Base-by-base conservation (phyloP, 1,140 invertebrate species). In the Chelonus insularis region DNA sequence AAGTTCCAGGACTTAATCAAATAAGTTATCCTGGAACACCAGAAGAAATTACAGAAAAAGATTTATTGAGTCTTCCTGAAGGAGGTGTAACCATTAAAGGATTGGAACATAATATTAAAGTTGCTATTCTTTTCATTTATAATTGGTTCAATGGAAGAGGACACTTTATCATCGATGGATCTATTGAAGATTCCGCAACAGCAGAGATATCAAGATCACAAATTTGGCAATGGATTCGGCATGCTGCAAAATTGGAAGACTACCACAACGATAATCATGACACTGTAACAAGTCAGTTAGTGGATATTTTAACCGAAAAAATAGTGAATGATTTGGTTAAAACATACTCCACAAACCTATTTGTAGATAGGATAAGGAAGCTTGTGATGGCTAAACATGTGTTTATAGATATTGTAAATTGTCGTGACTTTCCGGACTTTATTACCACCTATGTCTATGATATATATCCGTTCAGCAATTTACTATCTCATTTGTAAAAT, bases 181-280 rank as follows among this genome's bases (percentile, higher is more conserved):
- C 83, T 25, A 85, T 91, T 43, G 89, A 91, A 71, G 89, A 91
- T 74, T 89, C 88, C 0, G 89, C 89, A 4, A 91, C 89, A 0
- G 89, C 88, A 2, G 89, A 91, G 74, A 91, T 91, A 65, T 89
- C 87, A 2, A 81, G 89, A 43, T 85, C 83, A 9, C 87, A 90
- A 77, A 82, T 91, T 32, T 91, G 89, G 89, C 89, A 91, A 72
- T 91, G 89, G 87, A 86, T 90, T 56, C 76, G 84, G 59, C 87
- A 89, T 68, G 73, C 81, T 52, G 70, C 67, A 0, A 62, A 60
- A 14, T 68, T 86, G 37, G 84, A 86, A 72, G 79, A 83, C 36
- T 67, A 70, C 4, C 67, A 74, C 7, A 57, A 73, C 25, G 25
- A 29, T 29, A 29, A 29, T 29, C 3, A 29, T 29, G 25, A 7